phyloP scores from a whole-genome alignment of 2,797 vertebrate genomes.

The Dryobates pubescens region DNA sequence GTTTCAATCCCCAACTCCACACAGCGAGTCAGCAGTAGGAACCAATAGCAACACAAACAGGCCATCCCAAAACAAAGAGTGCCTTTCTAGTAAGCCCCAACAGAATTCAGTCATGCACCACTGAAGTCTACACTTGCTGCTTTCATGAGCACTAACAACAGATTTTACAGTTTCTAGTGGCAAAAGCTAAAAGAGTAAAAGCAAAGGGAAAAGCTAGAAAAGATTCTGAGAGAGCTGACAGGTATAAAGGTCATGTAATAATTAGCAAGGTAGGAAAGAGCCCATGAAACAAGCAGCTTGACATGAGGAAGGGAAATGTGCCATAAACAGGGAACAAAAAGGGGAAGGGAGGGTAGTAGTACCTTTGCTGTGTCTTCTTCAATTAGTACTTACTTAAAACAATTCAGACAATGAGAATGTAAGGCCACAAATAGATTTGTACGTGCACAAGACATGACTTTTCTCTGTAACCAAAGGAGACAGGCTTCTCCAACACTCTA shows the following conservation, averaged over 20 bases:
- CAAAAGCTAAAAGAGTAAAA: background rate
- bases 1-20: background rate
- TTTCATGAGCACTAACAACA: background rate
- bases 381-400: background rate
- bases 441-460: background rate
- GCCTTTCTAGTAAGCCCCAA: conserved; percentile 11
- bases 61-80: background rate
- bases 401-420: background rate
- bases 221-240: background rate
- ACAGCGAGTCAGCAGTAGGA: background rate
- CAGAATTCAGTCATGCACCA: background rate
- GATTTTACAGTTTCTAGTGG: background rate
- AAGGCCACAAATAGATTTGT: background rate
- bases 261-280: background rate
- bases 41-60: background rate
- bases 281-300: fast-evolving
- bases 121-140: background rate
- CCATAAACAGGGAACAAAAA: background rate
- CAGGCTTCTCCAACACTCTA: background rate
- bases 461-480: background rate
- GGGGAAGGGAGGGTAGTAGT: background rate
- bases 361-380: background rate
- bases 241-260: background rate
- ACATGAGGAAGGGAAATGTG: background rate
- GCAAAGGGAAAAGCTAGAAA: background rate